Conservation (phyloP, 2,797 vertebrate genomes). For the Pseudotriccus pelzelni region DNA sequence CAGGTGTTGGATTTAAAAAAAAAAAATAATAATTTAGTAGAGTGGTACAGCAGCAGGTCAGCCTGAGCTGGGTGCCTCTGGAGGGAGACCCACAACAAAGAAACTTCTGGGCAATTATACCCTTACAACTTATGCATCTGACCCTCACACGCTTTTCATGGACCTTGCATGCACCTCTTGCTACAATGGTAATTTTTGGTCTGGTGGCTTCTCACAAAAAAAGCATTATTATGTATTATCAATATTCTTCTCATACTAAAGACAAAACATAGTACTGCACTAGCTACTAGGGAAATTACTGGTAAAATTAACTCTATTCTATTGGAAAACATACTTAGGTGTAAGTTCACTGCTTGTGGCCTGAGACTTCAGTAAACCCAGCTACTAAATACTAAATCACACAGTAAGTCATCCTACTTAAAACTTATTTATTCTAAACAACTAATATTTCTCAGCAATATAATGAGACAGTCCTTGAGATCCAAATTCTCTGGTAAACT, state of each 20-base stretch:
- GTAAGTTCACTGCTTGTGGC: neutral
- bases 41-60: neutral
- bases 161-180: neutral
- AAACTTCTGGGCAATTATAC: neutral
- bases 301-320: neutral
- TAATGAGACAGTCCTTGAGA: neutral
- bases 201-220: neutral
- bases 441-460: neutral
- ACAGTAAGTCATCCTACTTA: neutral
- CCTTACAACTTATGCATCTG: neutral
- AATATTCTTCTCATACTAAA: neutral
- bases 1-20: too few relatives aligned
- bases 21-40: neutral
- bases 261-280: neutral
- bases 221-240: neutral
- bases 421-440: neutral
- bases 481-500: neutral
- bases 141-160: neutral
- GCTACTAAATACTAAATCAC: neutral
- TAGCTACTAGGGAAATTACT: neutral
- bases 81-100: neutral
- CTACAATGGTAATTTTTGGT: neutral
- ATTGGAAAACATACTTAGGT: neutral
- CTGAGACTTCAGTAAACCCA: neutral
- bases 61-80: neutral